Evolutionary conservation across 2,888 invertebrate species (phyloP).

Genomic region (Lasiommata megera): DNA sequence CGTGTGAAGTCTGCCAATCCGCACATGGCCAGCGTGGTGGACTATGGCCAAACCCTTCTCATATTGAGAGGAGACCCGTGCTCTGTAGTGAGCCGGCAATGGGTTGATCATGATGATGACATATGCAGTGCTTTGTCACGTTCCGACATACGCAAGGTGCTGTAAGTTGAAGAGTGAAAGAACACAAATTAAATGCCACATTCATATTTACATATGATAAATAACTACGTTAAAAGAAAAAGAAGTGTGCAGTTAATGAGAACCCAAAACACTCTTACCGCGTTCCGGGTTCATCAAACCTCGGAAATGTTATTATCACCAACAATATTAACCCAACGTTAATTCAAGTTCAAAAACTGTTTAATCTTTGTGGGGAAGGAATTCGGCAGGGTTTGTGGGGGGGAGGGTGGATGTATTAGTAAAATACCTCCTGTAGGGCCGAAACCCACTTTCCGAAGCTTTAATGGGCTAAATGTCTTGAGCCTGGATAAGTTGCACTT

Average conservation of each 20-base stretch:
- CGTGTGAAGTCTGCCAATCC: too few species aligned
- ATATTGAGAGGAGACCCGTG: too few species aligned
- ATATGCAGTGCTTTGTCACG: too few species aligned
- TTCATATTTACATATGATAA: too few species aligned
- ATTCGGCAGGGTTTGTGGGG: conserved; percentile 12
- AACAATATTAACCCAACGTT: conserved; percentile 24
- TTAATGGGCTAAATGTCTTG: conserved; percentile 78
- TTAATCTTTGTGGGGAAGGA: conserved; percentile 23
- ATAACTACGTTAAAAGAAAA: too few species aligned
- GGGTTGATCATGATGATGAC: too few species aligned
- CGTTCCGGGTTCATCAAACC: neutral
- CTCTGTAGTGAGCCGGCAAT: too few species aligned
- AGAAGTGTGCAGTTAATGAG: neutral
- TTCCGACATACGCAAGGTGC: too few species aligned
- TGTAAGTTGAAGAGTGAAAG: too few species aligned
- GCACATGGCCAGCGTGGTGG: too few species aligned
- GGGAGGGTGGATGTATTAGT: conserved; percentile 62
- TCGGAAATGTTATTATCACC: conserved; percentile 1
- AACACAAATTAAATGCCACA: too few species aligned
- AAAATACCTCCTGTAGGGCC: conserved; percentile 52
- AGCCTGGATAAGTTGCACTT: conserved; percentile 65
- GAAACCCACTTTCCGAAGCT: conserved; percentile 62
- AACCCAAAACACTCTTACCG: neutral
- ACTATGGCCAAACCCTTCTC: too few species aligned
- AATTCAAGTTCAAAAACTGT: conserved; percentile 31